Evolutionary conservation across 2,113 vertebrate species (phyloP).

Genomic region (Istiophorus platypterus): DNA sequence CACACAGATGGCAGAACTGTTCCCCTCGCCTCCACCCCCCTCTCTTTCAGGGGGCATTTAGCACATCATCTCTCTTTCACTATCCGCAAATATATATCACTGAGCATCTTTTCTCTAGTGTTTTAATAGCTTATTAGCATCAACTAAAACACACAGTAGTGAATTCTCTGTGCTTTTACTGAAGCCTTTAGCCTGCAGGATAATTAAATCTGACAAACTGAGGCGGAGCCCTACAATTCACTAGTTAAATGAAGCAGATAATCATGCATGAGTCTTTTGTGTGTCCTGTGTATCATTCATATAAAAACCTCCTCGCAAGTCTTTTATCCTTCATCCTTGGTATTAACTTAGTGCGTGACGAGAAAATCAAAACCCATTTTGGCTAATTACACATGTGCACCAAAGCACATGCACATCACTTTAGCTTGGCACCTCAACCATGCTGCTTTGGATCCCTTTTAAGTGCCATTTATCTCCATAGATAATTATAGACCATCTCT

Average conservation of each 20-base stretch:
- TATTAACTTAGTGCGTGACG: background rate
- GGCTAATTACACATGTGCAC: background rate
- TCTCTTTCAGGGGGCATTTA: constrained; percentile 26
- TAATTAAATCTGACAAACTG: background rate
- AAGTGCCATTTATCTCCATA: constrained; percentile 44
- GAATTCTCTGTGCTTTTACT: background rate
- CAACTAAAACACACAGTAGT: background rate
- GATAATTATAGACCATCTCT: constrained; percentile 66
- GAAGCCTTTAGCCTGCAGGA: background rate
- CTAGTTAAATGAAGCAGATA: background rate
- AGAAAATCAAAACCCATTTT: constrained; percentile 18
- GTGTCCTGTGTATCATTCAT: background rate
- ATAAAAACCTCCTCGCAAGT: background rate
- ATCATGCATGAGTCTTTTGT: background rate
- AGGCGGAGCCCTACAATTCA: background rate
- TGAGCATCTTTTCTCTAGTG: constrained; percentile 24
- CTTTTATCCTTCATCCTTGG: background rate
- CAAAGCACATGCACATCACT: constrained; percentile 13
- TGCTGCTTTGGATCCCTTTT: constrained; percentile 57
- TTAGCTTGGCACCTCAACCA: constrained; percentile 28
- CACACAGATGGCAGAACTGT: constrained; percentile 78
- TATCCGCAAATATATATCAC: constrained; percentile 28
- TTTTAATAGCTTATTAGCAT: constrained; percentile 2
- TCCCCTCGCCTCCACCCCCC: constrained; percentile 20
- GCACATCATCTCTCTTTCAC: constrained; percentile 39